Evolutionary conservation across 2,113 vertebrate genomes (phyloP).

Genomic region (Dipodomys merriami): DNA sequence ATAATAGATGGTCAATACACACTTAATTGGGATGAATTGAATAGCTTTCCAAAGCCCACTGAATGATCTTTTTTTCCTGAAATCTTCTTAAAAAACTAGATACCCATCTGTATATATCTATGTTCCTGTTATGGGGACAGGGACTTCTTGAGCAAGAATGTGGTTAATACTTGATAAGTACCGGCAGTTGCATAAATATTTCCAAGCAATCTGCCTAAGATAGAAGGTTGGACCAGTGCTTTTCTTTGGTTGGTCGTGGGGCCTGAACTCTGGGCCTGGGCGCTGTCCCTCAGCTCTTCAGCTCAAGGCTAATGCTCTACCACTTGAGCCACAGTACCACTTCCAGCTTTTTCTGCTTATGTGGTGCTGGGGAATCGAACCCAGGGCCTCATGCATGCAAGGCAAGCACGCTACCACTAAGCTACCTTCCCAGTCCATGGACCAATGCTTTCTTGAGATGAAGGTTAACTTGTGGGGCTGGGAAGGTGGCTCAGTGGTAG

Average conservation of each 20-base stretch:
- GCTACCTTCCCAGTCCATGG: no score
- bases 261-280: no score
- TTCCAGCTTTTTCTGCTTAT: no score
- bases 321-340: no score
- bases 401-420: no score
- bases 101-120: background rate
- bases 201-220: constrained; percentile 16
- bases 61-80: constrained; percentile 13
- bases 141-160: background rate
- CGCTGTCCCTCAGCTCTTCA: no score
- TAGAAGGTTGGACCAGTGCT: background rate
- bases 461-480: no score
- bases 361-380: no score
- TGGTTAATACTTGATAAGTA: background rate
- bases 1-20: background rate
- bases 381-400: no score
- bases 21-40: background rate
- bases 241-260: background rate
- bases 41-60: background rate
- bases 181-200: background rate
- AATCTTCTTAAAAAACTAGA: background rate
- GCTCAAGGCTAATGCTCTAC: no score
- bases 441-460: background rate
- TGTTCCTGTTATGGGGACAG: background rate
- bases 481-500: no score